These are phyloP conservation scores for Orthonychiurus folsomi DNA, from an alignment of 2,888 invertebrate species.

Conservation along the genomic window DNA sequence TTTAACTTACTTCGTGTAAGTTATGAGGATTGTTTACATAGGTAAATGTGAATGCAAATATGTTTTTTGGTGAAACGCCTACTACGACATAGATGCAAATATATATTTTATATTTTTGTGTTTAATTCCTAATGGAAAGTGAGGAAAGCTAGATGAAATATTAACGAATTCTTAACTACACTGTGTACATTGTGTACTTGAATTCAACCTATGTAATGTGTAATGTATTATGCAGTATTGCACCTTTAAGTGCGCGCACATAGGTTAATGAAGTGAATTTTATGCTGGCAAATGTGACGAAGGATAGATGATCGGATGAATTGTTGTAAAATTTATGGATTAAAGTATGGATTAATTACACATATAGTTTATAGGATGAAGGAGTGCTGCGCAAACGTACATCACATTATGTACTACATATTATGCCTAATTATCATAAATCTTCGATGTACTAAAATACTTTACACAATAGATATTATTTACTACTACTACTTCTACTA, in stretches of 20 bases:
- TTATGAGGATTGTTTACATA: constrained; percentile 1
- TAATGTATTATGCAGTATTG: constrained; percentile 1
- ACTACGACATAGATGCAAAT: not conserved
- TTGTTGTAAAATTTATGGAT: not conserved
- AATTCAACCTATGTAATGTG: not conserved
- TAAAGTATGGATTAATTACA: not conserved
- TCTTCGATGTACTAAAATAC: not conserved
- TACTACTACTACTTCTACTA: not conserved
- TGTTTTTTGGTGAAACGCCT: not conserved
- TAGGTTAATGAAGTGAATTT: not conserved
- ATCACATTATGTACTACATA: not conserved
- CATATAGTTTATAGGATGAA: not conserved
- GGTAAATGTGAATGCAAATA: not conserved
- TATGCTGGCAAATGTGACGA: not conserved
- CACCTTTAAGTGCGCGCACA: not conserved
- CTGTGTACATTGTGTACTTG: not conserved
- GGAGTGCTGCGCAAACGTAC: not conserved
- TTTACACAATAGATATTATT: not conserved
- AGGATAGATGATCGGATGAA: not conserved
- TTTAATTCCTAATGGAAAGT: not conserved
- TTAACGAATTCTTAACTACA: not conserved
- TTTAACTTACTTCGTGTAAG: constrained; percentile 2
- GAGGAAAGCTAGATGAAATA: not conserved
- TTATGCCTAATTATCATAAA: not conserved
- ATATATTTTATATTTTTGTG: constrained; percentile 1